A percentile compares a stretch with the other conserved stretches of the same genome.
Evolutionary conservation across 2,888 invertebrate species (phyloP).

Genomic region (Galerucella pusilla): DNA sequence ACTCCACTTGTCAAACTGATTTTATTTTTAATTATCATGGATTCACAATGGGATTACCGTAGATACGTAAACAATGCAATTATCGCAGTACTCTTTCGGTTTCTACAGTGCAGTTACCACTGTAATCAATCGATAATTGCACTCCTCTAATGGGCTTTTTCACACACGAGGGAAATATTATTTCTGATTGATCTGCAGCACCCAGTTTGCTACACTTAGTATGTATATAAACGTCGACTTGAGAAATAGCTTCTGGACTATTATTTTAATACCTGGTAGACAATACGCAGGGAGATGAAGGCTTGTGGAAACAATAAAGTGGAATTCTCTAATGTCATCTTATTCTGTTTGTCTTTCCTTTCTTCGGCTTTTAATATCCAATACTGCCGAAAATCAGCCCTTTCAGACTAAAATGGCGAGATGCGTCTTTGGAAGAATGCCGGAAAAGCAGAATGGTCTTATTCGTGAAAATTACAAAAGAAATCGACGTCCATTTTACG

Average conservation of each 20-base stretch:
- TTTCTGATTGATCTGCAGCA: too few relatives aligned
- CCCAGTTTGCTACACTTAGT: too few relatives aligned
- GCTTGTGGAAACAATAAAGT: slow-evolving; percentile 48
- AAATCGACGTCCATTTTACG: neutral
- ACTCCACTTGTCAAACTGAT: too few relatives aligned
- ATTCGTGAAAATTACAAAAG: slow-evolving; percentile 12
- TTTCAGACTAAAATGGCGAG: slow-evolving; percentile 24
- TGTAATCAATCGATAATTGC: too few relatives aligned
- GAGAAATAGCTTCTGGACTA: slow-evolving; percentile 15
- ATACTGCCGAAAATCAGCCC: slow-evolving; percentile 44
- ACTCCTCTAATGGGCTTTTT: too few relatives aligned
- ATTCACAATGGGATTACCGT: too few relatives aligned
- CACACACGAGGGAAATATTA: too few relatives aligned
- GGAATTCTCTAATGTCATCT: slow-evolving; percentile 49
- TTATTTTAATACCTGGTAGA: slow-evolving; percentile 48
- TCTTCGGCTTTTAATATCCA: slow-evolving; percentile 49
- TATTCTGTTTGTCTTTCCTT: slow-evolving; percentile 50
- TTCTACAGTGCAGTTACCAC: too few relatives aligned
- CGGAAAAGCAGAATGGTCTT: slow-evolving; percentile 17
- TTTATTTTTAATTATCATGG: too few relatives aligned
- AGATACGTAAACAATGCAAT: too few relatives aligned
- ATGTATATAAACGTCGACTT: too few relatives aligned
- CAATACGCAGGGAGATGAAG: slow-evolving; percentile 50
- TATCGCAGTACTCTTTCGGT: too few relatives aligned
- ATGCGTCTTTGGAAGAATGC: slow-evolving; percentile 21